Percentiles rank a stretch among this genome's conserved stretches.
phyloP scores from a whole-genome alignment of 2,888 invertebrate genomes.

The Hermodice carunculata region DNA sequence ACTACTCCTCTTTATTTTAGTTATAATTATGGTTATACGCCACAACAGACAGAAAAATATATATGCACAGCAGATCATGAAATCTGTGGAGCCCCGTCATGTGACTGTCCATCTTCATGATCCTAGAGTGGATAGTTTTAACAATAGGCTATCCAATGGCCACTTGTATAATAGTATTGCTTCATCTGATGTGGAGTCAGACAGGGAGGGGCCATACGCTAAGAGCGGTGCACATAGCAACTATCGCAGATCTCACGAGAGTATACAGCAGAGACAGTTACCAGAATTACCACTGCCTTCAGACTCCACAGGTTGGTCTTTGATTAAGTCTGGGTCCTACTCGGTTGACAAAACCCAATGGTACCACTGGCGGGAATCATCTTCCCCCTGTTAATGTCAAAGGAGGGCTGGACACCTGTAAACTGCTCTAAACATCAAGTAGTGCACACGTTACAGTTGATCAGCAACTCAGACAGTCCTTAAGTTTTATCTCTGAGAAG shows the following conservation, averaged over 20 bases:
- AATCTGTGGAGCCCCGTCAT: no score
- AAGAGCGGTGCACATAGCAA: slow-evolving; percentile 17
- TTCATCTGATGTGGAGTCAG: slow-evolving; percentile 58
- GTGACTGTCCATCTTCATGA: background rate
- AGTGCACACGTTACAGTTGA: no score
- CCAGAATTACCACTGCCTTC: slow-evolving; percentile 59
- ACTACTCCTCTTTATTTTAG: slow-evolving; percentile 20
- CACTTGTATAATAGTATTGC: slow-evolving; percentile 70
- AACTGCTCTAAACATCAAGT: no score
- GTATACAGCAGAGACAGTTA: slow-evolving; percentile 60
- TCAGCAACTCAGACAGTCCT: no score
- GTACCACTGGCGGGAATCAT: no score
- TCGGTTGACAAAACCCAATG: no score
- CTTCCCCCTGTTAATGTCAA: no score
- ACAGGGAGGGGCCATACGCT: slow-evolving; percentile 55
- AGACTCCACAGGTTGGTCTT: slow-evolving; percentile 41
- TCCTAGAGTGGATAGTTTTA: slow-evolving; percentile 14
- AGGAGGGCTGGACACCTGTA: no score
- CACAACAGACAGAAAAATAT: slow-evolving; percentile 20
- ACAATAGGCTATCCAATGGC: slow-evolving; percentile 67
- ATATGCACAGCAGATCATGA: no score
- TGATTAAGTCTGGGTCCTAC: no score
- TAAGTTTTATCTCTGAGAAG: no score
- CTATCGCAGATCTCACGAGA: slow-evolving; percentile 33
- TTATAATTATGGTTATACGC: slow-evolving; percentile 21